Conservation (phyloP, 1,140 invertebrate species). For the Trichonephila clavipes region DNA sequence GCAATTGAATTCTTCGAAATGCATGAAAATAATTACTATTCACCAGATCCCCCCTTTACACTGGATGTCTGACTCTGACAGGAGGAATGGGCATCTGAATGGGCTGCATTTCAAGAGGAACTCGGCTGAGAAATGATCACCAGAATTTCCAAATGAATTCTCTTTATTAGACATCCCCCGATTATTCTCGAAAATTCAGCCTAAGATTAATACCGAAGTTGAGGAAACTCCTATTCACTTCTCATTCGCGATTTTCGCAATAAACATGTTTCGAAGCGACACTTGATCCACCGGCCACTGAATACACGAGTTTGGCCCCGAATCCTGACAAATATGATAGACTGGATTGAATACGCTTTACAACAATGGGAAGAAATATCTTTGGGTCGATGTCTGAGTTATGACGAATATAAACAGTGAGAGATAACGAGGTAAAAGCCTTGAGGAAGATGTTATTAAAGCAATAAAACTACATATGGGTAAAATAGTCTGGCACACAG, state of each 20-base stretch:
- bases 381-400: neutral
- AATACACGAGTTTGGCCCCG: neutral
- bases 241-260: slow-evolving; percentile 43
- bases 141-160: slow-evolving; percentile 63
- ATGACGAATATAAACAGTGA: slow-evolving; percentile 13
- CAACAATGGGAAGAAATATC: slow-evolving; percentile 13
- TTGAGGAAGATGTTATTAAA: neutral
- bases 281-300: neutral
- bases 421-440: neutral
- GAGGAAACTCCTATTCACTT: slow-evolving; percentile 40
- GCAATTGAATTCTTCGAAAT: slow-evolving; percentile 55
- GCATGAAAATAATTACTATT: slow-evolving; percentile 56
- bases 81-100: slow-evolving; percentile 29
- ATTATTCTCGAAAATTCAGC: slow-evolving; percentile 19
- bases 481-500: too few relatives aligned
- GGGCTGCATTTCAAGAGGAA: slow-evolving; percentile 36
- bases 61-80: slow-evolving; percentile 28
- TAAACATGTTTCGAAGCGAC: slow-evolving; percentile 33
- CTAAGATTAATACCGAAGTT: slow-evolving; percentile 46
- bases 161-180: slow-evolving; percentile 44
- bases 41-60: neutral
- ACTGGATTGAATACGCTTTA: slow-evolving; percentile 7
- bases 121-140: slow-evolving; percentile 33
- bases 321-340: slow-evolving; percentile 26
- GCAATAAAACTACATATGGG: neutral